These are phyloP conservation scores for Vanessa cardui DNA, from an alignment of 2,888 invertebrate genomes.

Conservation along the genomic window DNA sequence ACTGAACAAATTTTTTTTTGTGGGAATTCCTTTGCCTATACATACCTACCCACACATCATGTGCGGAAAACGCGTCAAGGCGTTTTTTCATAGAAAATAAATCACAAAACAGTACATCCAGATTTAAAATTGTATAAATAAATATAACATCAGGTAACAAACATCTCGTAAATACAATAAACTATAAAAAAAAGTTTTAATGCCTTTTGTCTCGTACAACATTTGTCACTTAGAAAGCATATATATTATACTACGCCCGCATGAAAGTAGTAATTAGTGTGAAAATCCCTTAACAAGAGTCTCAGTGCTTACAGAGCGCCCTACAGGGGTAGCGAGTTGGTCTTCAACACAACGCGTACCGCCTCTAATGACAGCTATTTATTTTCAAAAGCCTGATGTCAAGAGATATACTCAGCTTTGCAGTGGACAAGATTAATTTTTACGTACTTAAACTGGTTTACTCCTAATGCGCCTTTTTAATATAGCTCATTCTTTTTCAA, in stretches of 20 bases:
- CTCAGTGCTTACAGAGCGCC: slow-evolving; percentile 51
- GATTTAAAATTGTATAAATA: too few relatives aligned
- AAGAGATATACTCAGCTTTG: slow-evolving; percentile 22
- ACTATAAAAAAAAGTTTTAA: not conserved
- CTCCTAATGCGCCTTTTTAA: not conserved
- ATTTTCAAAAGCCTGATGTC: slow-evolving; percentile 47
- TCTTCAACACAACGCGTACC: slow-evolving; percentile 43
- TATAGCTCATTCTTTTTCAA: too few relatives aligned
- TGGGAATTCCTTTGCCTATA: too few relatives aligned
- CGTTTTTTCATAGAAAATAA: too few relatives aligned
- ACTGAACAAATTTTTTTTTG: too few relatives aligned
- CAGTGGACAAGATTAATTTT: slow-evolving; percentile 21
- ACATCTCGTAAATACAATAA: not conserved
- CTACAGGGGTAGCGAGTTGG: slow-evolving; percentile 44
- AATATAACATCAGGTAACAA: not conserved
- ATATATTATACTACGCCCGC: slow-evolving; percentile 31
- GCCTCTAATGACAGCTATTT: slow-evolving; percentile 64
- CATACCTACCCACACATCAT: too few relatives aligned
- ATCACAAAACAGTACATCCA: too few relatives aligned
- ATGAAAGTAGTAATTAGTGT: slow-evolving; percentile 61
- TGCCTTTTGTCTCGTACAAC: not conserved
- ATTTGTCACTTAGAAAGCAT: not conserved
- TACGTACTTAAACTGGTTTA: slow-evolving; percentile 18
- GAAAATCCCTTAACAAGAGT: slow-evolving; percentile 53
- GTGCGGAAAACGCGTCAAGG: too few relatives aligned